Evolutionary conservation across 1,140 invertebrate species (phyloP).

Genomic region (Panonychus citri): DNA sequence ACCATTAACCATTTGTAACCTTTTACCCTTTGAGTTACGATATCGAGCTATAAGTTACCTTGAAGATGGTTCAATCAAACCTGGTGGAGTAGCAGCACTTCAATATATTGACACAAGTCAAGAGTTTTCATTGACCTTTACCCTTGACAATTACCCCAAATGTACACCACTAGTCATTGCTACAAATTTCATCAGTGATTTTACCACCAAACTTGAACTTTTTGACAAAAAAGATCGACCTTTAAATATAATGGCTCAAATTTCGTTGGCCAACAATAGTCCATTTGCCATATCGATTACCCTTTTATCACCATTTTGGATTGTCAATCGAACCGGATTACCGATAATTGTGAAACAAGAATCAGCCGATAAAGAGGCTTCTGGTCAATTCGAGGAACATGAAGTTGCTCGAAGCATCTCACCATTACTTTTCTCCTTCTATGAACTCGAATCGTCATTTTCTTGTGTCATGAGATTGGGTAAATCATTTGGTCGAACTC

Average conservation of each 20-base stretch:
- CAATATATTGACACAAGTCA: conserved; percentile 36
- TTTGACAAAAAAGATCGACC: conserved; percentile 44
- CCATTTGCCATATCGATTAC: conserved; percentile 19
- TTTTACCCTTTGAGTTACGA: conserved; percentile 32
- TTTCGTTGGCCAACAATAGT: conserved; percentile 27
- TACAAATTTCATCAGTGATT: conserved; percentile 24
- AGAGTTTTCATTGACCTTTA: conserved; percentile 41
- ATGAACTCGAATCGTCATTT: conserved; percentile 46
- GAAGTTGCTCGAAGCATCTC: conserved; percentile 70
- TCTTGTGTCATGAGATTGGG: conserved; percentile 41
- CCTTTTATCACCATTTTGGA: conserved; percentile 64
- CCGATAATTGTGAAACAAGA: conserved; percentile 84
- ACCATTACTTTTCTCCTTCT: conserved; percentile 80
- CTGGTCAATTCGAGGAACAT: conserved; percentile 83
- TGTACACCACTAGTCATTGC: conserved; percentile 33
- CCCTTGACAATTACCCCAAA: conserved; percentile 54
- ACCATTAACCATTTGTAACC: conserved; percentile 46
- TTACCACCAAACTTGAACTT: conserved; percentile 30
- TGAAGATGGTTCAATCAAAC: neutral
- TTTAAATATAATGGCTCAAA: conserved; percentile 35
- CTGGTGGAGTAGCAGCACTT: conserved; percentile 2
- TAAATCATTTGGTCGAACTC: conserved; percentile 33
- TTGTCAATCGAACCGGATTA: conserved; percentile 81
- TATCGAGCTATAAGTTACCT: neutral
- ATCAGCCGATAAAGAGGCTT: conserved; percentile 42